Evolutionary conservation across 2,113 vertebrate species (phyloP), one percentile per base, ranked within the genome.

Genomic region (Silurus meridionalis): DNA sequence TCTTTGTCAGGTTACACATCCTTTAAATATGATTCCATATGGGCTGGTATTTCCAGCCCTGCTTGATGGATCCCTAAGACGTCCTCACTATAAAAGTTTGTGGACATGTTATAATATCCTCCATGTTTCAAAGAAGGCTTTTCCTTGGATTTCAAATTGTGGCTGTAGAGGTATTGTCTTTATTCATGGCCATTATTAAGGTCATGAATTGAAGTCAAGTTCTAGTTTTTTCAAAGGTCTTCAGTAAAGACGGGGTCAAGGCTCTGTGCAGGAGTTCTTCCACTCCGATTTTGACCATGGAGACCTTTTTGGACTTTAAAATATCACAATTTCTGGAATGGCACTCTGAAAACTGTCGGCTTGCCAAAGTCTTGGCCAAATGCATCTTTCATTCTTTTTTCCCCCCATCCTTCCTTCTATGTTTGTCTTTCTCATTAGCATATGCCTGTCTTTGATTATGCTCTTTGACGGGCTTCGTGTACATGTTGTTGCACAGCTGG

Each of bases 401-500:
- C 72, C n/a, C 72, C n/a, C 50, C 13, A 15, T 10, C 15, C 37
- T 37, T 58, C 87, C 37, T 21, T 60, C 80, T 82, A 58, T 81
- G 28, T 71, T 77, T 85, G 48, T 66, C 77, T 71, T 82, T 37
- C 52, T 91, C 91, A 92, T 94, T 93, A 90, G 72, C 90, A 90
- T 91, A 83, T 64, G 23, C 64, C 63, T 37, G 53, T 71, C 91
- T 88, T 84, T 87, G 89, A 92, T 91, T 89, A 85, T 87, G 85
- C 72, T 88, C 82, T 86, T 90, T 90, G 90, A 93, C 90, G 91
- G 93, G 90, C 88, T 91, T 90, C 84, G 83, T 52, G 80, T 86
- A 82, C 86, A 87, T 82, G 91, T 87, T 90, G 89, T 89, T 88
- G 81, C 92, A 92, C 90, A 93, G 91, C 91, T 93, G 91, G 91